Percentiles rank a stretch among this genome's conserved stretches.
Evolutionary conservation across 2,888 invertebrate species (phyloP).

Genomic region (Lycophotia porphyrea): DNA sequence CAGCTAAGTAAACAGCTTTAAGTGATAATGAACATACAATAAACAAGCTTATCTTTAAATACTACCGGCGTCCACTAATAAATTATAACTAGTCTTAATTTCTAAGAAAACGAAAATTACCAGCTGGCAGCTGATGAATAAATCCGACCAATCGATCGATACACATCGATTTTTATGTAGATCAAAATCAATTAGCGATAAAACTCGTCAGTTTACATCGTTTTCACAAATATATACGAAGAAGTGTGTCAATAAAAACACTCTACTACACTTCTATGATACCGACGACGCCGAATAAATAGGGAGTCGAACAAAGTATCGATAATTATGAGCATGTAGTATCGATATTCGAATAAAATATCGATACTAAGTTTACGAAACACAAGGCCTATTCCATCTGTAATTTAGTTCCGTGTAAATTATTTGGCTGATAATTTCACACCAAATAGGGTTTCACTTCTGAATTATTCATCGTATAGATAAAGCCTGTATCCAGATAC

Average conservation of each 20-base stretch:
- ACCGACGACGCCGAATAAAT: slow-evolving; percentile 41
- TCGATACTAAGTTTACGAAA: not conserved
- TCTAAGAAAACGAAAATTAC: slow-evolving; percentile 11
- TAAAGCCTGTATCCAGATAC: not conserved
- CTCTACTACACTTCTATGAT: slow-evolving; percentile 36
- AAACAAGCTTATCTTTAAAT: not conserved
- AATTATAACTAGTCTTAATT: not conserved
- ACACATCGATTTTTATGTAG: slow-evolving; percentile 50
- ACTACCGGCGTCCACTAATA: not conserved
- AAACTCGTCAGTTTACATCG: slow-evolving; percentile 48
- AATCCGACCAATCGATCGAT: slow-evolving; percentile 11
- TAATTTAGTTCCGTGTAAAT: not conserved
- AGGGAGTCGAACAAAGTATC: not conserved
- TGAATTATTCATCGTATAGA: not conserved
- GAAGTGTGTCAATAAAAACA: slow-evolving; percentile 48
- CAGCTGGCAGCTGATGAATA: slow-evolving; percentile 14
- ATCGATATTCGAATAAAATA: slow-evolving; percentile 5
- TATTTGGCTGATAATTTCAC: not conserved
- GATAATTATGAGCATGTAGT: not conserved
- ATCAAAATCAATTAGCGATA: slow-evolving; percentile 55
- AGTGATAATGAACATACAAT: not conserved
- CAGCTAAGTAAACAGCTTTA: not conserved
- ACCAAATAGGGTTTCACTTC: not conserved
- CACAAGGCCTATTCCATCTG: not conserved
- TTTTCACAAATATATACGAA: slow-evolving; percentile 51